Evolutionary conservation across 1,140 invertebrate genomes (phyloP).

Genomic region (Zaprionus tsacasi): DNA sequence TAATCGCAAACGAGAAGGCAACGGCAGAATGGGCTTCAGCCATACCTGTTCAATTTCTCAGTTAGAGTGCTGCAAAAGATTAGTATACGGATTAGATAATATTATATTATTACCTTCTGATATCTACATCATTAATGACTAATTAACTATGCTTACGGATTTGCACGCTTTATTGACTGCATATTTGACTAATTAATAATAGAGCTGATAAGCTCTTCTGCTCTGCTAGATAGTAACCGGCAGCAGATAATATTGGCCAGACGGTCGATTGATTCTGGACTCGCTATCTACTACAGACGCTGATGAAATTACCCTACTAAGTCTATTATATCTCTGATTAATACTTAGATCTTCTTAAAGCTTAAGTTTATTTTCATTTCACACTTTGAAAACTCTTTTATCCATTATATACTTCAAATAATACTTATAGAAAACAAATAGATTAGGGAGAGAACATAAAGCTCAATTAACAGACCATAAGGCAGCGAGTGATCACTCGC

Average conservation of each 20-base stretch:
- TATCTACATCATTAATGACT: slow-evolving; percentile 32
- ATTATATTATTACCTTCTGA: too few species aligned
- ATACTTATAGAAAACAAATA: neutral
- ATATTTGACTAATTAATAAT: slow-evolving; percentile 22
- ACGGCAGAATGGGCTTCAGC: slow-evolving; percentile 99
- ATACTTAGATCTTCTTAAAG: neutral
- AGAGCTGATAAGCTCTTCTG: slow-evolving; percentile 6
- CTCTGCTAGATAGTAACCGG: neutral
- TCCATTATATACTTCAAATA: neutral
- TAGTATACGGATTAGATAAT: slow-evolving; percentile 15
- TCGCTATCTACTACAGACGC: too few species aligned
- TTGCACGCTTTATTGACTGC: slow-evolving; percentile 14
- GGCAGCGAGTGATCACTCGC: neutral
- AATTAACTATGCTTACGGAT: slow-evolving; percentile 28
- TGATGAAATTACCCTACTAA: neutral
- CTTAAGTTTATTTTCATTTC: neutral
- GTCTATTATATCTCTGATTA: neutral
- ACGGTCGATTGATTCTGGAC: neutral
- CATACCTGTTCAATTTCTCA: slow-evolving; percentile 86
- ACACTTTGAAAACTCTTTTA: neutral
- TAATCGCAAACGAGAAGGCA: slow-evolving; percentile 98
- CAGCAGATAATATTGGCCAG: neutral
- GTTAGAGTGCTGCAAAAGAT: slow-evolving; percentile 15
- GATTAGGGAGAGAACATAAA: neutral
- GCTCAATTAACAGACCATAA: neutral